These are phyloP conservation scores for Mus minutoides DNA, from an alignment of 2,797 vertebrate genomes.

Conservation along the genomic window DNA sequence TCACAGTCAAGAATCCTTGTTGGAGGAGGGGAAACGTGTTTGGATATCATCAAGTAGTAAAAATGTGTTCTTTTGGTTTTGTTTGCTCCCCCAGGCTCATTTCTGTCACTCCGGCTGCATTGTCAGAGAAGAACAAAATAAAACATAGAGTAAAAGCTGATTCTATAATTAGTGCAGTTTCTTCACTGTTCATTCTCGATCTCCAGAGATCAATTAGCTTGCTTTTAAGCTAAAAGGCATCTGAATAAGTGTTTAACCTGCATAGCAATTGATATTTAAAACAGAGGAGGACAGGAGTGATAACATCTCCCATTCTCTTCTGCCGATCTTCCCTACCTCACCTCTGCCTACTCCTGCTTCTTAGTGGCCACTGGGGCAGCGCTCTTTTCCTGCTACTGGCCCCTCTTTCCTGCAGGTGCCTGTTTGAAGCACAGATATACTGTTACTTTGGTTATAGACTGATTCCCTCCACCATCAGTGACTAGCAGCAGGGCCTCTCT, in stretches of 20 bases:
- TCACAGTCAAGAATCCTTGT: neutral
- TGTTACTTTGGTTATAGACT: neutral
- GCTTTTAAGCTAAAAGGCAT: constrained; percentile 86
- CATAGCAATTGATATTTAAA: constrained; percentile 87
- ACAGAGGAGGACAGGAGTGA: constrained; percentile 76
- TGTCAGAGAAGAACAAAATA: constrained; percentile 72
- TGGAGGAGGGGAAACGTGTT: rapidly evolving
- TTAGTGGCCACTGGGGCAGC: neutral
- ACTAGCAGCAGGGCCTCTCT: neutral
- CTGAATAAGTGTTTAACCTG: constrained; percentile 88
- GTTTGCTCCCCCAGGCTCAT: neutral
- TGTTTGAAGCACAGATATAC: neutral
- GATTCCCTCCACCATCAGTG: neutral
- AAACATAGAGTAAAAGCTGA: constrained; percentile 77
- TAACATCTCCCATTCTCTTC: constrained; percentile 60
- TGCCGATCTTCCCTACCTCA: neutral
- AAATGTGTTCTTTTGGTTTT: constrained; percentile 29
- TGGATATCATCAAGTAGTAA: neutral
- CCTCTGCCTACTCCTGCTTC: neutral
- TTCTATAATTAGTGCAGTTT: constrained; percentile 86
- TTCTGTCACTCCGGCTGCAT: constrained; percentile 54
- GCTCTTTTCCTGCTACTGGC: neutral
- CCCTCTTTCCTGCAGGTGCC: neutral
- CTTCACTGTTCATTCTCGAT: constrained; percentile 82
- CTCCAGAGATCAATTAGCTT: constrained; percentile 89